Evolutionary conservation across 2,113 vertebrate species (phyloP).

Genomic region (Oncorhynchus keta): DNA sequence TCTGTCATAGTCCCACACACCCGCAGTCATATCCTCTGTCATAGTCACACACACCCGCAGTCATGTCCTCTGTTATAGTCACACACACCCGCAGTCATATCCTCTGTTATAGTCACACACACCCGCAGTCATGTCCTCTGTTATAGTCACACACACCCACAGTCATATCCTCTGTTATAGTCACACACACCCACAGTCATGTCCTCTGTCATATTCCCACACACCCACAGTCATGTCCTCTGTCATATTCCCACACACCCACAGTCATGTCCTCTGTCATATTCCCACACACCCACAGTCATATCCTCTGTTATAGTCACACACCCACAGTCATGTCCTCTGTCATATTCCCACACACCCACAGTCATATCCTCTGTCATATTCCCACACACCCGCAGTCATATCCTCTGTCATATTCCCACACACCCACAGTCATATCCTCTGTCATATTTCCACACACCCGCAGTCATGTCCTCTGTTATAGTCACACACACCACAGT

Average conservation of each 20-base stretch:
- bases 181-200: background rate
- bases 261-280: background rate
- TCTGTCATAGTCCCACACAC: slow-evolving; percentile 46
- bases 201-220: background rate
- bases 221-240: background rate
- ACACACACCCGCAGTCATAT: background rate
- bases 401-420: slow-evolving; percentile 4
- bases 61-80: background rate
- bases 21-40: background rate
- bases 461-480: too few species aligned
- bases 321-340: slow-evolving; percentile 7
- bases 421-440: slow-evolving; percentile 20
- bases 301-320: slow-evolving; percentile 31
- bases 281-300: too few species aligned
- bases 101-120: too few species aligned
- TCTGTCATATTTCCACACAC: too few species aligned
- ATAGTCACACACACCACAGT: too few species aligned
- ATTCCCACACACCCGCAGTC: too few species aligned
- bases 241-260: background rate
- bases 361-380: background rate
- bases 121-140: too few species aligned
- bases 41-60: background rate
- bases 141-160: too few species aligned
- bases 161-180: slow-evolving; percentile 41
- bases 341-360: slow-evolving; percentile 10